Conservation (phyloP, 1,140 invertebrate species). For the Hyles vespertilio region DNA sequence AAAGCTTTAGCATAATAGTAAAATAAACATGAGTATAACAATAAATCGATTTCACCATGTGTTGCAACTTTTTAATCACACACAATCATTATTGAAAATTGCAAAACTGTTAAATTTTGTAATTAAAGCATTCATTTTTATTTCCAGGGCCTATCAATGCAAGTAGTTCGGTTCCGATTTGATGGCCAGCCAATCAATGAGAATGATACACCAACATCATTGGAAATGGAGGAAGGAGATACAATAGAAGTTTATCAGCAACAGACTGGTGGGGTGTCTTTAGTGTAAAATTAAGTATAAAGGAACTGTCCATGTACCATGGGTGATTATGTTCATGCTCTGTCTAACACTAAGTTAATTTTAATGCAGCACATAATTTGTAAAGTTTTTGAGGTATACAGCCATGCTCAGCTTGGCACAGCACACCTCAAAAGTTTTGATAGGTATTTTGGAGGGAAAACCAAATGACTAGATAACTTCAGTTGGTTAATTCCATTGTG, state of each 20-base stretch:
- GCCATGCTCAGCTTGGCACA: slow-evolving; percentile 21
- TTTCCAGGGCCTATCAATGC: slow-evolving; percentile 87
- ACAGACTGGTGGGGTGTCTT: slow-evolving; percentile 86
- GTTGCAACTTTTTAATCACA: too few relatives aligned
- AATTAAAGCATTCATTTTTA: slow-evolving; percentile 20
- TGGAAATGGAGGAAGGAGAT: slow-evolving; percentile 97
- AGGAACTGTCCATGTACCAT: slow-evolving; percentile 61
- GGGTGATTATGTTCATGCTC: slow-evolving; percentile 48
- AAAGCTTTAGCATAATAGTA: too few relatives aligned
- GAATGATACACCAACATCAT: slow-evolving; percentile 90
- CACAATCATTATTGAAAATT: too few relatives aligned
- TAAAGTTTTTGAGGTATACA: slow-evolving; percentile 33
- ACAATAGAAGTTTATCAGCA: slow-evolving; percentile 97
- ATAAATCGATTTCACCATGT: too few relatives aligned
- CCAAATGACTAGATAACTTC: slow-evolving; percentile 64
- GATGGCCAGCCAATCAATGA: slow-evolving; percentile 97
- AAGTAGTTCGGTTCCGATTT: slow-evolving; percentile 93
- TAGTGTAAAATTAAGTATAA: slow-evolving; percentile 59
- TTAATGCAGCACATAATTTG: slow-evolving; percentile 30
- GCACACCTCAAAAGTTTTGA: slow-evolving; percentile 37
- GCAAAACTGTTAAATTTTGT: not conserved
- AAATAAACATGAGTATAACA: too few relatives aligned
- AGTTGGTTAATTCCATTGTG: slow-evolving; percentile 61
- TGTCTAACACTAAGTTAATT: slow-evolving; percentile 68
- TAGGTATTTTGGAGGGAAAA: slow-evolving; percentile 49